Evolutionary conservation across 2,888 invertebrate genomes (phyloP).

Genomic region (Drosophila atripex): DNA sequence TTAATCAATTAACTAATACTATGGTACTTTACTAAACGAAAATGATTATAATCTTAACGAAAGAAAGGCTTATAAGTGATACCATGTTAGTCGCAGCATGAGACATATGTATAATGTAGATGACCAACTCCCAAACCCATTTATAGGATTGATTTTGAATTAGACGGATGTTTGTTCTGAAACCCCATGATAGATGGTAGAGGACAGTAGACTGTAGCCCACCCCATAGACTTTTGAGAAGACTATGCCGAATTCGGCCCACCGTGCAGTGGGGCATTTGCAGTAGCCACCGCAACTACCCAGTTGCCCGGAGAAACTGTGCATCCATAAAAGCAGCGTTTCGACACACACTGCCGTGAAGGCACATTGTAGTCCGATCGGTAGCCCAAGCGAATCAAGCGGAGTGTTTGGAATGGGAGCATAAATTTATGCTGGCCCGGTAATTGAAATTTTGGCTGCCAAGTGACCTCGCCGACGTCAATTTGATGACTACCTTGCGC

Average conservation of each 20-base stretch:
- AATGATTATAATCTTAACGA: neutral
- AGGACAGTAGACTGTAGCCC: neutral
- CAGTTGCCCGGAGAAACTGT: neutral
- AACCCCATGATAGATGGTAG: no score
- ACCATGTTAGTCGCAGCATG: neutral
- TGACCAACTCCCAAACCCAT: neutral
- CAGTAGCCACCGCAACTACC: neutral
- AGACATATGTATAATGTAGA: neutral
- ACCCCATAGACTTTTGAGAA: neutral
- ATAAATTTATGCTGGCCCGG: neutral
- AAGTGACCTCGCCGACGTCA: slow-evolving; percentile 7
- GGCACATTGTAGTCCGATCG: neutral
- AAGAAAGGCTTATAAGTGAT: neutral
- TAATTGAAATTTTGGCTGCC: slow-evolving; percentile 19
- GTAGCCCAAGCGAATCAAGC: neutral
- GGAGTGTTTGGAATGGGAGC: neutral
- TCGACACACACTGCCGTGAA: neutral
- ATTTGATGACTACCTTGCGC: slow-evolving; percentile 7
- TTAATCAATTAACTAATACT: neutral
- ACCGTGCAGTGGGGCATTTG: neutral
- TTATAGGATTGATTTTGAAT: neutral
- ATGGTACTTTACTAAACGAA: neutral
- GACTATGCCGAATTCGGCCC: neutral
- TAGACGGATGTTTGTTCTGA: neutral
- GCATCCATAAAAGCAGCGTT: slow-evolving; percentile 1